Evolutionary conservation across 2,797 vertebrate species (phyloP), one percentile per base, ranked within the genome.

Genomic region (Hybognathus amarus): DNA sequence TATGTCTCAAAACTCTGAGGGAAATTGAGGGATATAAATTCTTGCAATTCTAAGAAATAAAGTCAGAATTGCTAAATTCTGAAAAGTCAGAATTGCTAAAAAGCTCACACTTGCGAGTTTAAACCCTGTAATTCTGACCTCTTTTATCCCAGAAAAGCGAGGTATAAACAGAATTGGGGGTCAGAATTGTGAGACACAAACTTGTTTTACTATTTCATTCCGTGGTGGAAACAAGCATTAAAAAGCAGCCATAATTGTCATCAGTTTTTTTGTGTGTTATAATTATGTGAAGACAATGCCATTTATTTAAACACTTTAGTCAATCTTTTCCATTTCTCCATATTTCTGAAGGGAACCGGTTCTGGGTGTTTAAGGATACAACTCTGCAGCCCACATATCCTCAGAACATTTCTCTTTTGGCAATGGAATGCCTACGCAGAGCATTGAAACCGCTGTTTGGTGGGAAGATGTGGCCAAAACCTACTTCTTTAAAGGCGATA

Each of bases 401-500:
- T 92, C 96, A 98, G 92, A 97, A 99, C 92, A 95, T 99, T 93
- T 94, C 98, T 82, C 94, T 97, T 82, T 99, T 45, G 97, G 98
- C 90, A 97, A 90, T 6, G 96, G 97, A 85, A 98, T 98, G 93
- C 97, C 97, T 77, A 96, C 96, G 6, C 97, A 99, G 89, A 98
- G 96, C 70, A 99, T 99, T 59, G 98, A 99, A 93, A 98, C 97
- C 61, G 97, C 97, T 81, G 97, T 99, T 88, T 99, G 98, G 98
- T 99, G 98, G 97, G 97, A 99, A 92, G 97, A 98, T 6, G 97
- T 96, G 85, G 97, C 97, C 87, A 99, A 99, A 95, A 99, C 98
- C 77, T 99, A 99, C 92, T 99, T 99, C 94, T 99, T 99, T 95
- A 99, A 99, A 95, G 97, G 98, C 85, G 97, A 99, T 94, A 97